Evolutionary conservation across 2,888 invertebrate species (phyloP), one percentile per base, ranked within the genome.

Genomic region (Limnephilus lunatus): DNA sequence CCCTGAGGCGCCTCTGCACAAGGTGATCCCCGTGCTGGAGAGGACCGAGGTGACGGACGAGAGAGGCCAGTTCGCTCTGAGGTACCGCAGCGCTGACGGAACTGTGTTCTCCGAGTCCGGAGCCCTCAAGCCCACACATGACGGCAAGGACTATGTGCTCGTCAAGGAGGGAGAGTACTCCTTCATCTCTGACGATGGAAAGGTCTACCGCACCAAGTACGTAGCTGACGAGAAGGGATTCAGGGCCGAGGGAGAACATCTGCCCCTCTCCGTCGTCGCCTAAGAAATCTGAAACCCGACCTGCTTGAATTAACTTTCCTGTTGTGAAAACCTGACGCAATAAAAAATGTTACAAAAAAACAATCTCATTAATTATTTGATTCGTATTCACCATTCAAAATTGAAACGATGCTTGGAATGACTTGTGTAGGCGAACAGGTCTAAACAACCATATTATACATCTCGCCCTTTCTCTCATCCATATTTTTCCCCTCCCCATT

Each of bases 181-280:
- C 53, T 93, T 92, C 93, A 87, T 82, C 81, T 90, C 92, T 31
- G 91, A 93, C 81, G 83, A 83, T 83, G 93, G 93, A 14, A 53
- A 92, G 48, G 53, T 91, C 86, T 92, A 87, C 93, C 90, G 92
- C 91, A 92, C 92, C 93, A 92, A 91, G 81, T 93, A 93, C 92
- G 91, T 93, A 12, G 91, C 93, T 91, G 93, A 93, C 68, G 89
- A 93, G 48, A 90, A 91, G 19, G 93, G 93, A 89, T 93, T 93
- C 92, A 90, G 93, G 53, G 93, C 92, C 85, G 92, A 91, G 81
- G 93, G 93, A 90, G 93, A 93, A 11, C 93, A 93, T 90, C 82
- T 93, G 44, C 93, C 93, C 90, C 91, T 93, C 31, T 88, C 92
- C 25, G 92, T 93, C 80, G 93, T 93, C 80, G 93, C 92, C 81